Percentiles rank a stretch among this genome's conserved stretches.
phyloP scores from a whole-genome alignment of 2,888 invertebrate genomes.

The Ditula angustiorana region DNA sequence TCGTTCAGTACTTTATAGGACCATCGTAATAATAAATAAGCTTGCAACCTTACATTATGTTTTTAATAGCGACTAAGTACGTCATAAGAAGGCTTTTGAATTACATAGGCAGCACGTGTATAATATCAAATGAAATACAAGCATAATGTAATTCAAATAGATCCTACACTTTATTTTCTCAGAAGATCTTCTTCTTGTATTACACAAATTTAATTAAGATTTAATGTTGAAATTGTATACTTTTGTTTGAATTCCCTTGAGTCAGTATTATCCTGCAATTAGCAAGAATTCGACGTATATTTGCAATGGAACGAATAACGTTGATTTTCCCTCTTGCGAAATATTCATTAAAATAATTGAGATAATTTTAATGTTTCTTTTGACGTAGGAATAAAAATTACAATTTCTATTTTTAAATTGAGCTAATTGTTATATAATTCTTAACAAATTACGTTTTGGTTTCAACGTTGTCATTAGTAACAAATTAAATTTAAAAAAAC shows the following conservation, averaged over 20 bases:
- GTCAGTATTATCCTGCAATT: constrained; percentile 15
- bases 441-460: neutral
- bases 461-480: neutral
- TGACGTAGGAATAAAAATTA: neutral
- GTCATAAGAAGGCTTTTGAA: no score
- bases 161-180: neutral
- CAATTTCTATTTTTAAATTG: neutral
- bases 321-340: neutral
- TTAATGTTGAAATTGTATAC: constrained; percentile 6
- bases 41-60: no score
- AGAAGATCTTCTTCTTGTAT: neutral
- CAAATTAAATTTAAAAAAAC: no score
- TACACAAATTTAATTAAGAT: constrained; percentile 2
- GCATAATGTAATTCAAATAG: neutral
- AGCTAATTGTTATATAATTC: no score
- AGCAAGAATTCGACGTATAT: constrained; percentile 1
- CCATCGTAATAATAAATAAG: no score
- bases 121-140: no score
- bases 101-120: no score
- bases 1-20: no score
- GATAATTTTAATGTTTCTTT: neutral
- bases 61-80: no score
- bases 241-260: constrained; percentile 6
- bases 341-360: constrained; percentile 6
- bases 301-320: neutral